Percentiles rank a stretch among this genome's conserved stretches.
Evolutionary conservation across 2,797 vertebrate species (phyloP).

Genomic region (Nasua narica): DNA sequence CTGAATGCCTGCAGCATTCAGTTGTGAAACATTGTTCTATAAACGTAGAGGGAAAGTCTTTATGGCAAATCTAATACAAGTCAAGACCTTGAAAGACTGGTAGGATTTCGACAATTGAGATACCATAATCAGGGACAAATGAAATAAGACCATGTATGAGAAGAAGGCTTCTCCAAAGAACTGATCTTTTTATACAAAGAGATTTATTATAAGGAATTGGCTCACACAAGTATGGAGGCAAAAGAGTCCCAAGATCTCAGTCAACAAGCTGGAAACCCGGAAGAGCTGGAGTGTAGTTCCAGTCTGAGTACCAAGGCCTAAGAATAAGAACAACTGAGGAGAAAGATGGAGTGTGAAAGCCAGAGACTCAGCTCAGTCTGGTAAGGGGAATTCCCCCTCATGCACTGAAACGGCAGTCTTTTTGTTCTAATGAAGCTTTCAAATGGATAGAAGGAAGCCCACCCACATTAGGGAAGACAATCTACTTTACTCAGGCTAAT

Average conservation of each 20-base stretch:
- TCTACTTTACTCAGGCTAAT: not conserved
- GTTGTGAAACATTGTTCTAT: not conserved
- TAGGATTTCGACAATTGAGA: not conserved
- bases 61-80: not conserved
- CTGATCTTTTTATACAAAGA: not conserved
- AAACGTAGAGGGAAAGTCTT: not conserved
- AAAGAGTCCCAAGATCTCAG: not conserved
- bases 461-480: not conserved
- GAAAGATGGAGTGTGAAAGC: not conserved
- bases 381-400: not conserved
- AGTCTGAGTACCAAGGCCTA: not conserved
- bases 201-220: not conserved
- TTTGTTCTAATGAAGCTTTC: not conserved
- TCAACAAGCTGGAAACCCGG: not conserved
- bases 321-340: not conserved
- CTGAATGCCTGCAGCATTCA: not conserved
- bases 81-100: not conserved
- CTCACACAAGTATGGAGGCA: not conserved
- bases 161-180: not conserved
- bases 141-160: not conserved
- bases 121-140: not conserved
- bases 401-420: not conserved
- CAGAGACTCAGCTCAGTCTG: not conserved
- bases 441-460: not conserved
- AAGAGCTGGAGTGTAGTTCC: not conserved